Percentiles rank a stretch among this genome's conserved stretches.
Conservation (phyloP, 2,888 invertebrate species). For the Ceramica pisi region DNA sequence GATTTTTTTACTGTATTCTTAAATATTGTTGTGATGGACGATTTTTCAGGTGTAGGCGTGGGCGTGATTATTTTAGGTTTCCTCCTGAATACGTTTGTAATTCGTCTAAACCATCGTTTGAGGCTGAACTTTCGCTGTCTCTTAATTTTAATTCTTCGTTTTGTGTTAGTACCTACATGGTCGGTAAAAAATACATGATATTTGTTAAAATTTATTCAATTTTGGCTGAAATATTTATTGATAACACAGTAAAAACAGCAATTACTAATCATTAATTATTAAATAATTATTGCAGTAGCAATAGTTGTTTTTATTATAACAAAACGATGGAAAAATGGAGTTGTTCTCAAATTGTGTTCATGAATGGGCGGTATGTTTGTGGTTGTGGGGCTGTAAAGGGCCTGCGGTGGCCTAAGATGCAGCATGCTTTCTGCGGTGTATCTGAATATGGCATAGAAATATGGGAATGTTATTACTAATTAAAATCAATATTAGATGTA, state of each 20-base stretch:
- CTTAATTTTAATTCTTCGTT: background rate
- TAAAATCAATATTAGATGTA: background rate
- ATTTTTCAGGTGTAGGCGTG: background rate
- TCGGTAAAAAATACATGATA: slow-evolving; percentile 3
- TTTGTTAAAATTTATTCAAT: background rate
- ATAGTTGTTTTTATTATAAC: background rate
- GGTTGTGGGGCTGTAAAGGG: background rate
- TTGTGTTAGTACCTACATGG: slow-evolving; percentile 25
- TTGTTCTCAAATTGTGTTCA: background rate
- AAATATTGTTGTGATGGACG: slow-evolving; percentile 58
- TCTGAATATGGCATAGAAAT: background rate
- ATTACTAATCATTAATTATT: background rate
- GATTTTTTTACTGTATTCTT: slow-evolving; percentile 63
- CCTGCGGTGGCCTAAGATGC: background rate
- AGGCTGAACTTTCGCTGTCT: slow-evolving; percentile 16
- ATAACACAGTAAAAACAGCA: background rate
- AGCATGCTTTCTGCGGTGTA: background rate
- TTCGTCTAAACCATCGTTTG: slow-evolving; percentile 32
- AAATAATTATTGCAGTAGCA: background rate
- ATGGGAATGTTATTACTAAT: background rate
- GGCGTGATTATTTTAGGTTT: slow-evolving; percentile 30
- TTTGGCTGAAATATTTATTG: background rate
- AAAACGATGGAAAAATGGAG: background rate
- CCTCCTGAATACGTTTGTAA: slow-evolving; percentile 29
- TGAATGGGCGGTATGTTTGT: background rate